Percentiles rank a stretch among this genome's conserved stretches.
Evolutionary conservation across 1,140 invertebrate genomes (phyloP).

Genomic region (Pseudomyrmex cubaensis): DNA sequence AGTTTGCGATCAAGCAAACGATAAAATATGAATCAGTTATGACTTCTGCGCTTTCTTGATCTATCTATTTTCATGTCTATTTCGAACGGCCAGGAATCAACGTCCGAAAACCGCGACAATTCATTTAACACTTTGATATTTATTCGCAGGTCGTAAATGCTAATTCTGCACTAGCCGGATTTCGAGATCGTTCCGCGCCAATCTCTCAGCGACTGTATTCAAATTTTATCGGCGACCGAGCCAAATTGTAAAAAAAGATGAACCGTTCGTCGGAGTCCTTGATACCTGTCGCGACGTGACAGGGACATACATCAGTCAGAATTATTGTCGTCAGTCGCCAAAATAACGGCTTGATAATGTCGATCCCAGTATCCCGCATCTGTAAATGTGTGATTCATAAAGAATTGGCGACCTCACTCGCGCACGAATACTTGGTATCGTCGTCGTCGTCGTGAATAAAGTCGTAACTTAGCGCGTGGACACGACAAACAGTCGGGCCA

Average conservation of each 20-base stretch:
- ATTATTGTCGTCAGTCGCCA: conserved; percentile 58
- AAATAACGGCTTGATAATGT: conserved; percentile 44
- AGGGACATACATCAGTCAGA: conserved; percentile 55
- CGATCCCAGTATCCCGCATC: conserved; percentile 49
- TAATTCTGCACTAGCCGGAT: conserved; percentile 30
- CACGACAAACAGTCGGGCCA: conserved; percentile 57
- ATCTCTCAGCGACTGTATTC: conserved; percentile 28
- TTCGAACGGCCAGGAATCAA: conserved; percentile 8
- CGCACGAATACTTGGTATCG: conserved; percentile 40
- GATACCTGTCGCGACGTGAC: conserved; percentile 6
- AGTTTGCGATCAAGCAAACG: conserved; percentile 18
- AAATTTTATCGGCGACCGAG: conserved; percentile 28
- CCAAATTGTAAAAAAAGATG: conserved; percentile 56
- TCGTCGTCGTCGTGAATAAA: conserved; percentile 60
- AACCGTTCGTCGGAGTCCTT: neutral
- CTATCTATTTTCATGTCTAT: conserved; percentile 29
- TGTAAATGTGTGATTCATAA: conserved; percentile 58
- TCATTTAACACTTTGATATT: conserved; percentile 21
- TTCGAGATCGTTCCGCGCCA: conserved; percentile 3
- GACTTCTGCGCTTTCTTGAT: neutral
- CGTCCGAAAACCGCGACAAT: conserved; percentile 20
- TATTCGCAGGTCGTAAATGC: conserved; percentile 41
- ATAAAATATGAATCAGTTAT: conserved; percentile 13
- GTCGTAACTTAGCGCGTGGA: conserved; percentile 61
- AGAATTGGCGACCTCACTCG: conserved; percentile 46